Evolutionary conservation across 1,140 invertebrate genomes (phyloP).

Genomic region (Trialeurodes vaporariorum): DNA sequence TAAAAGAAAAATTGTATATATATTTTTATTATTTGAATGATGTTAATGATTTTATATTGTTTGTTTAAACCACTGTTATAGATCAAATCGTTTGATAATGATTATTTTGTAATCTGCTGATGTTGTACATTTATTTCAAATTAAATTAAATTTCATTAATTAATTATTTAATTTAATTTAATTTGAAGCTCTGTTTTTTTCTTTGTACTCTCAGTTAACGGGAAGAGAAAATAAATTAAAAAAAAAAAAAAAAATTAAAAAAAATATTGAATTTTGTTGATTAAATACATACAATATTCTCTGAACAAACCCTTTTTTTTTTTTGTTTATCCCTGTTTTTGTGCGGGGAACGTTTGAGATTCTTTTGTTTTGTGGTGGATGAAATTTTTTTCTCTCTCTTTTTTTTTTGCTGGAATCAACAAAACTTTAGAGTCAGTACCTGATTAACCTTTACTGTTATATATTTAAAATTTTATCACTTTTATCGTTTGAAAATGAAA

Average conservation of each 20-base stretch:
- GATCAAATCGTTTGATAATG: not conserved
- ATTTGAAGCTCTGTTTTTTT: conserved; percentile 1
- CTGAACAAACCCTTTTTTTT: not conserved
- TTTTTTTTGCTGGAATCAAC: not conserved
- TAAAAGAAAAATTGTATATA: not conserved
- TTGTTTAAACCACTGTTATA: not conserved
- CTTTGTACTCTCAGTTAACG: not conserved
- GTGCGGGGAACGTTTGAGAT: not conserved
- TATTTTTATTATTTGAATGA: conserved; percentile 1
- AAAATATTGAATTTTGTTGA: not conserved
- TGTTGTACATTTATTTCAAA: not conserved
- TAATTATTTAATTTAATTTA: not conserved
- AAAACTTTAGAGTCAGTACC: not conserved
- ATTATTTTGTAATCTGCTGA: not conserved
- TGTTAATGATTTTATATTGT: conserved; percentile 1
- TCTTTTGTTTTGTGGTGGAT: not conserved
- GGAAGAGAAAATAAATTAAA: no score
- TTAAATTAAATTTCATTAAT: no score
- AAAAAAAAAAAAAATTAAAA: not conserved
- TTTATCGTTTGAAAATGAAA: not conserved
- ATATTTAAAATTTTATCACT: not conserved
- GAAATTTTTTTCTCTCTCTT: not conserved
- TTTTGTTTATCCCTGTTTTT: no score
- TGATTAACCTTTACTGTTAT: conserved; percentile 1
- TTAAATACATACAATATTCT: not conserved